Base-by-base conservation (phyloP, 2,113 vertebrate genomes). In the Austrofundulus limnaeus region DNA sequence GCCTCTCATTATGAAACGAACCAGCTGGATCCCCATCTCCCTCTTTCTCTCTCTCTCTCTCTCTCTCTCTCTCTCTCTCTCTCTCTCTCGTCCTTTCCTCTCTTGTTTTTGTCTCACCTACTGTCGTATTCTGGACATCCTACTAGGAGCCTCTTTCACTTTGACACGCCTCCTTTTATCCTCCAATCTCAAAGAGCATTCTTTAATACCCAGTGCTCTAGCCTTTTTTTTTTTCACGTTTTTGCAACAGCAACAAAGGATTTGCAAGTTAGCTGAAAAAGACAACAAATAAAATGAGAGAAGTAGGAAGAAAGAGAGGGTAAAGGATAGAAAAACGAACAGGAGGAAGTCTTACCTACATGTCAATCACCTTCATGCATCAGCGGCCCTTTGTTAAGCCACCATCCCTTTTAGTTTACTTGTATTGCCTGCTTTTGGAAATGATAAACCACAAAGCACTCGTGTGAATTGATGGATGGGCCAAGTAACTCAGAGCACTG, bases 161-260 rank as follows among this genome's bases (percentile, higher is more conserved):
- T 56, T 53, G 50, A 37, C 0, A 1, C 55, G 46, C 49, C 66
- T 70, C 48, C 64, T 63, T 77, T 86, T 53, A 84, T 81, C 49
- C 55, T 42, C 52, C 51, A 37, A 51, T 87, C 75, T 83, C 83
- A 86, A 87, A 90, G 79, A 88, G 84, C 82, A 85, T 90, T 74
- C 52, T 85, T 87, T 71, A 88, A 83, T 72, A 85, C 58, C 66
- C 70, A 41, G 39, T 7, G 48, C 68, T 52, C 77, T 57, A 20
- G 61, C 59, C 28, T 45, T 10, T 17, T 25, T 59, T 21, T 61
- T 12, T 24, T 8, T 20, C 9, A 17, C n/a, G 2, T 46, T 46
- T 46, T 20, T n/a, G 25, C 21, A 50, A 37, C 20, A 61, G 48
- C 41, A 66, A 45, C 57, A 34, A 34, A 63, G 38, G 48, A 52